phyloP scores from a whole-genome alignment of 2,797 vertebrate genomes.

The Falco columbarius region DNA sequence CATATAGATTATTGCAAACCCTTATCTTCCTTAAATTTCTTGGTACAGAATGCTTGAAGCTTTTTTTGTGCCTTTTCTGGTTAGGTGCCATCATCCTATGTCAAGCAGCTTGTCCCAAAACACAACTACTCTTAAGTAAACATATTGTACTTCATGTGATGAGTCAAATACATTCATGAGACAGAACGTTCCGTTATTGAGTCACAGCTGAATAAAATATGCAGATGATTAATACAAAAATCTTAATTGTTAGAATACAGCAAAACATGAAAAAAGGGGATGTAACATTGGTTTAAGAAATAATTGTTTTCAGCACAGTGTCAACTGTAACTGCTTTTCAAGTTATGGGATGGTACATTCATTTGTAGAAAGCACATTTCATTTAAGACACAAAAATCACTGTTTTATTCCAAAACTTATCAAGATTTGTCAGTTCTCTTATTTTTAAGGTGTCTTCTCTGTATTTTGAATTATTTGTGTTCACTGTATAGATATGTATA shows the following conservation, averaged over 20 bases:
- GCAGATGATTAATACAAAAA: slow-evolving; percentile 61
- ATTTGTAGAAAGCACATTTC: background rate
- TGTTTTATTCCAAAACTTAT: background rate
- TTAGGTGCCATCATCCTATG: background rate
- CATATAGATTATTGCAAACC: background rate
- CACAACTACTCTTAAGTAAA: slow-evolving; percentile 32
- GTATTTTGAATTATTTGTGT: background rate
- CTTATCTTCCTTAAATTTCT: background rate
- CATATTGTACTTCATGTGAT: slow-evolving; percentile 18
- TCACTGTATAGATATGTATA: background rate
- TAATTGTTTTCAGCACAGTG: slow-evolving; percentile 29
- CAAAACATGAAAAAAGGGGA: slow-evolving; percentile 9
- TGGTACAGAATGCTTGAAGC: background rate
- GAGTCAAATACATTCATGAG: slow-evolving; percentile 29
- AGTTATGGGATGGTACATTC: background rate
- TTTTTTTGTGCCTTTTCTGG: background rate
- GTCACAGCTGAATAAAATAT: slow-evolving; percentile 44
- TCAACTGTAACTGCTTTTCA: background rate
- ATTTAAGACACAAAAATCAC: background rate
- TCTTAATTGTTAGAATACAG: slow-evolving; percentile 31
- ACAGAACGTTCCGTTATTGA: slow-evolving; percentile 46
- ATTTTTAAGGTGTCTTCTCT: background rate
- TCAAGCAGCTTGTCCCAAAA: slow-evolving; percentile 23
- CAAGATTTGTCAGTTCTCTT: background rate
- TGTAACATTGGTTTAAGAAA: slow-evolving; percentile 1